Conservation (phyloP, 2,888 invertebrate species). For the Netelia inedita region DNA sequence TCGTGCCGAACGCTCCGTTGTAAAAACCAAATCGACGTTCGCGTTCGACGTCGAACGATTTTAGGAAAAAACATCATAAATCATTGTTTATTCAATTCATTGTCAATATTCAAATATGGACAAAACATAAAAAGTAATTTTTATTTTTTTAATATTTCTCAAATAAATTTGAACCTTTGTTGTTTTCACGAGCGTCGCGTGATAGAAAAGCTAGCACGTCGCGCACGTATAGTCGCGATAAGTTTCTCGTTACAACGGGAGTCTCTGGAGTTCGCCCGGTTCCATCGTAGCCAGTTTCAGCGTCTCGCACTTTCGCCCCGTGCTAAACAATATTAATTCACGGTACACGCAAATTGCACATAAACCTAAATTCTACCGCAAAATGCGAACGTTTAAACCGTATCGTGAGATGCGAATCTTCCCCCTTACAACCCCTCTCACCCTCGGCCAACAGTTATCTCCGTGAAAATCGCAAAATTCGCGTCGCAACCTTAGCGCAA, state of each 20-base stretch:
- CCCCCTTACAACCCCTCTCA: background rate
- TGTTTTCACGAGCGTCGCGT: background rate
- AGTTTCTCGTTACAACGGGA: slow-evolving; percentile 52
- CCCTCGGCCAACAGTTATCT: background rate
- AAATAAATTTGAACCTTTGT: background rate
- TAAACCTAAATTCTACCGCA: background rate
- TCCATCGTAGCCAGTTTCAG: no score
- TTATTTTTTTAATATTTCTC: slow-evolving; percentile 3
- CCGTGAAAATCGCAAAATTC: slow-evolving; percentile 12
- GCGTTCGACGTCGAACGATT: no score
- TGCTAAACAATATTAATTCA: background rate
- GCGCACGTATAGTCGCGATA: slow-evolving; percentile 11
- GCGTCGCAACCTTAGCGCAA: background rate
- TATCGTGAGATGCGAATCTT: background rate
- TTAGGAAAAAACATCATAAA: no score
- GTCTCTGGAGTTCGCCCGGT: slow-evolving; percentile 35
- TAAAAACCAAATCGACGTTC: no score
- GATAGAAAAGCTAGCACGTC: slow-evolving; percentile 36
- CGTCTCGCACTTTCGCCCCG: background rate
- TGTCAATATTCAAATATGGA: no score
- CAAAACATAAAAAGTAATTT: no score
- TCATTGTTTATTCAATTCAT: no score
- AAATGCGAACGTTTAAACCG: slow-evolving; percentile 13
- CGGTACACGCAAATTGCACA: background rate
- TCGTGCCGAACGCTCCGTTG: no score